phyloP scores from a whole-genome alignment of 92 coral and sea anemone species.

The Siderastrea radians region DNA sequence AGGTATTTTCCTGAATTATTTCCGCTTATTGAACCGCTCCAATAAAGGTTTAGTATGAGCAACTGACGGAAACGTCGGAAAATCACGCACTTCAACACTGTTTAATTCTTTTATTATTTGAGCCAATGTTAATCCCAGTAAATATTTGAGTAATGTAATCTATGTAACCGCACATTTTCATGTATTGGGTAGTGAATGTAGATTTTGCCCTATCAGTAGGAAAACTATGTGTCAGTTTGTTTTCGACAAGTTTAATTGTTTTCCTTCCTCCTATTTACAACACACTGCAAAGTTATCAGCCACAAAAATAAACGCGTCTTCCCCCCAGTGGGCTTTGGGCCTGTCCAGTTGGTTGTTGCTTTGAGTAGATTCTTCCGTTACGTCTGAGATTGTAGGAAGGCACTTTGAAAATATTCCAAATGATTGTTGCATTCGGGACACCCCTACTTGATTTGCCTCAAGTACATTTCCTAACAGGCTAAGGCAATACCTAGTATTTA shows the following conservation, averaged over 20 bases:
- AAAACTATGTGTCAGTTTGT: neutral
- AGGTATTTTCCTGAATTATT: neutral
- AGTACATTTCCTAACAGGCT: too few species aligned
- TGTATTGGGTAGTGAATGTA: neutral
- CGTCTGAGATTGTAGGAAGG: too few species aligned
- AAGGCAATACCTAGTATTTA: too few species aligned
- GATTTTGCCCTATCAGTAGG: neutral
- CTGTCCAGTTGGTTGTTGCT: too few species aligned
- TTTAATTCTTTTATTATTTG: neutral
- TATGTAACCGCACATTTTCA: neutral
- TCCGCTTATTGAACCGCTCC: neutral
- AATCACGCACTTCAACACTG: slow-evolving; percentile 2
- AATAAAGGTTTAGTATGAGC: neutral
- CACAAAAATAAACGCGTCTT: neutral
- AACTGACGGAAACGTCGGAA: slow-evolving; percentile 22
- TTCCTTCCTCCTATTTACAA: slow-evolving; percentile 41
- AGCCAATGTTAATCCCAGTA: slow-evolving; percentile 4
- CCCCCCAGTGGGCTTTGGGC: too few species aligned
- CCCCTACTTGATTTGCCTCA: too few species aligned
- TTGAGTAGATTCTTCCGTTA: too few species aligned
- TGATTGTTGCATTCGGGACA: too few species aligned
- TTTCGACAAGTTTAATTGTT: slow-evolving; percentile 18
- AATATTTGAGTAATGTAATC: slow-evolving; percentile 1
- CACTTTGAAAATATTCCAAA: too few species aligned
- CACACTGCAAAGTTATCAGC: neutral